Percentiles rank a stretch among this genome's conserved stretches.
phyloP scores from a whole-genome alignment of 2,888 invertebrate genomes.

The Brenthis hecate region DNA sequence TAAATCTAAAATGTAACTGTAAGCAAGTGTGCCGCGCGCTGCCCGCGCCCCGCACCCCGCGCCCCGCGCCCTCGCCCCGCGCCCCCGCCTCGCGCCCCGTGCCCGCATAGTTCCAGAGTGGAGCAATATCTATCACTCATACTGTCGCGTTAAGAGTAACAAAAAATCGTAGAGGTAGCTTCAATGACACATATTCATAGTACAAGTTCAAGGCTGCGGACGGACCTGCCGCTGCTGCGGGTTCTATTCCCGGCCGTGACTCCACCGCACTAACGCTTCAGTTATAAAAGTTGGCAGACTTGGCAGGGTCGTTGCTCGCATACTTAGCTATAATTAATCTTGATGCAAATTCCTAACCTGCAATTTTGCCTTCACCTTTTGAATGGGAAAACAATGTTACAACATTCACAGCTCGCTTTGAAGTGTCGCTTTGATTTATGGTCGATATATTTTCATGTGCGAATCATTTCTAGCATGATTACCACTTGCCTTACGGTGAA shows the following conservation, averaged over 20 bases:
- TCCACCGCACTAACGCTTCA: slow-evolving; percentile 21
- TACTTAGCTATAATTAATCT: slow-evolving; percentile 22
- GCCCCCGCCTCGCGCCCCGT: too few relatives aligned
- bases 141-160: too few relatives aligned
- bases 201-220: slow-evolving; percentile 37
- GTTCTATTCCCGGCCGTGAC: slow-evolving; percentile 42
- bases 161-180: not conserved
- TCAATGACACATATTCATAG: slow-evolving; percentile 6
- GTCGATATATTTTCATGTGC: too few relatives aligned
- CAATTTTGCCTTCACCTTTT: slow-evolving; percentile 28
- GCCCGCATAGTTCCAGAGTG: too few relatives aligned
- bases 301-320: slow-evolving; percentile 32
- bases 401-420: slow-evolving; percentile 6
- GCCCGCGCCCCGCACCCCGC: too few relatives aligned
- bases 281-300: slow-evolving; percentile 8
- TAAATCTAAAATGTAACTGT: too few relatives aligned
- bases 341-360: slow-evolving; percentile 29
- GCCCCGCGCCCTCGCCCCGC: too few relatives aligned
- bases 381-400: slow-evolving; percentile 23
- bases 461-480: too few relatives aligned
- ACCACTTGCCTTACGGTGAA: too few relatives aligned
- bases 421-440: slow-evolving; percentile 17
- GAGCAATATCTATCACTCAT: too few relatives aligned
- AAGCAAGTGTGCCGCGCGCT: too few relatives aligned
- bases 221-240: slow-evolving; percentile 22